Evolutionary conservation across 2,113 vertebrate genomes (phyloP).

Genomic region (Leptosomus discolor): DNA sequence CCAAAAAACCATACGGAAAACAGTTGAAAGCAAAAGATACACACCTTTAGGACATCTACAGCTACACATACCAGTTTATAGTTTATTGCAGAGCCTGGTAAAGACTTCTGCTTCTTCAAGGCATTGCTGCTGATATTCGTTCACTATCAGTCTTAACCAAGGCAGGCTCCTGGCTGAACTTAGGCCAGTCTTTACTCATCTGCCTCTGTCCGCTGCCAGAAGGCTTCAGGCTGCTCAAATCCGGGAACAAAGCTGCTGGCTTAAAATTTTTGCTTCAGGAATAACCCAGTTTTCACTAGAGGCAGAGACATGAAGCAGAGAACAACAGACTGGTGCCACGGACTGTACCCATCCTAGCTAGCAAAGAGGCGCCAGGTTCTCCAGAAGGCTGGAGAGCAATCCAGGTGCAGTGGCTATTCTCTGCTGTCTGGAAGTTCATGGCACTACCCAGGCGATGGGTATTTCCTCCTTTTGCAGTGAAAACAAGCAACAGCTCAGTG

Average conservation of each 20-base stretch:
- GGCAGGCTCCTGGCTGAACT: background rate
- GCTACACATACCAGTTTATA: background rate
- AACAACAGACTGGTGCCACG: background rate
- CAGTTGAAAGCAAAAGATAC: background rate
- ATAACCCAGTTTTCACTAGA: background rate
- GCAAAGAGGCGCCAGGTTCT: background rate
- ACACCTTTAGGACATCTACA: background rate
- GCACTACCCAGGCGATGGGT: background rate
- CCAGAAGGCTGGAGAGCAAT: background rate
- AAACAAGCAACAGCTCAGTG: background rate
- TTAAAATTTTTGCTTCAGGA: background rate
- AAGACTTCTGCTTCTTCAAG: background rate
- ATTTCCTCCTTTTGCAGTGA: background rate
- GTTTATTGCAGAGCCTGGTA: background rate
- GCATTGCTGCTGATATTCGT: background rate
- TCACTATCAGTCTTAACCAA: background rate
- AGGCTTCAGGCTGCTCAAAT: background rate
- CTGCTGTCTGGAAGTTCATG: background rate
- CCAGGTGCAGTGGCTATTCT: background rate
- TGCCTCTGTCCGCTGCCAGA: background rate
- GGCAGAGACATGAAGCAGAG: background rate
- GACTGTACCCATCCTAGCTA: background rate
- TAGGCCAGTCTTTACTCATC: background rate
- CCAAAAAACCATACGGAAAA: background rate
- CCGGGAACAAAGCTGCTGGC: background rate